Conservation (phyloP, 1,140 invertebrate species). For the Papilio machaon region DNA sequence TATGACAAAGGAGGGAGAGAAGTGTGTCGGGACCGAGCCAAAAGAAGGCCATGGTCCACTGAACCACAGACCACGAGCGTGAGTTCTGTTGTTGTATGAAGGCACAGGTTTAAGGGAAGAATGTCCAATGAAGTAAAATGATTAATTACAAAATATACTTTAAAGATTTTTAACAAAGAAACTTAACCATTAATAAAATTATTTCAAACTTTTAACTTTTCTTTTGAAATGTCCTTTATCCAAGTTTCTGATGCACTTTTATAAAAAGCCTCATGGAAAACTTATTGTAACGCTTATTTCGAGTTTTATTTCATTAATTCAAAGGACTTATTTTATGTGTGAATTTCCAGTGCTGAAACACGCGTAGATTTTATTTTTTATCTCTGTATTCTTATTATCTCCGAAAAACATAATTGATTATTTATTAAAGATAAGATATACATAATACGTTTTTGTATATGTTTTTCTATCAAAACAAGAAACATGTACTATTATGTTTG, state of each 20-base stretch:
- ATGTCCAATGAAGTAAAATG: neutral
- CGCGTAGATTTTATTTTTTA: neutral
- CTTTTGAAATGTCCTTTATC: slow-evolving; percentile 24
- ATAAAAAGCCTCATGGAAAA: neutral
- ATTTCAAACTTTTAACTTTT: slow-evolving; percentile 28
- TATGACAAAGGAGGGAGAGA: too few relatives aligned
- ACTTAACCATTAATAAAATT: slow-evolving; percentile 17
- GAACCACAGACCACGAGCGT: too few relatives aligned
- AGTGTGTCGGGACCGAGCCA: too few relatives aligned
- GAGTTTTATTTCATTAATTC: neutral
- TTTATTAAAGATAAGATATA: neutral
- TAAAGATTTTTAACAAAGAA: neutral
- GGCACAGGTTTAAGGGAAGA: neutral
- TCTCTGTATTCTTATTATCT: neutral
- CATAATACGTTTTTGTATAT: neutral
- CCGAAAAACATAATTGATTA: too few relatives aligned
- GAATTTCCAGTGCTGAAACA: neutral
- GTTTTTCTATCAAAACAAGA: neutral
- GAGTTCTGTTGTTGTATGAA: too few relatives aligned
- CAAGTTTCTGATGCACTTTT: slow-evolving; percentile 24
- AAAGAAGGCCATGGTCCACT: too few relatives aligned
- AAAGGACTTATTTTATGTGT: neutral
- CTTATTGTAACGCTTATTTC: neutral
- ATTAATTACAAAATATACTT: slow-evolving; percentile 24
- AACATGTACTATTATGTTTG: neutral